phyloP scores from a whole-genome alignment of 2,113 vertebrate genomes.

The Neodon shergylaensis region DNA sequence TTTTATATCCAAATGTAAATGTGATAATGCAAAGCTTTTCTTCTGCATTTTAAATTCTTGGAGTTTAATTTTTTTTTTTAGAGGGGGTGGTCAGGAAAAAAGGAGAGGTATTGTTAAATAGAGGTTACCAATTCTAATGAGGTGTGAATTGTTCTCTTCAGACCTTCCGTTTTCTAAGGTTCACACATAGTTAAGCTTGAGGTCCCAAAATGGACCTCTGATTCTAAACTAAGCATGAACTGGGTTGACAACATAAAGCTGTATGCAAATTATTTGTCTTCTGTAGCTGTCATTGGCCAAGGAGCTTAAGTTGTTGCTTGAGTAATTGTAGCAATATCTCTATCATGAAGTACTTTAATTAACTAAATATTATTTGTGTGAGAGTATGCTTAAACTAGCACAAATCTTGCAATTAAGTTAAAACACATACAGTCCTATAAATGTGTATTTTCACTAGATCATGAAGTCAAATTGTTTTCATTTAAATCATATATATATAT shows the following conservation, averaged over 20 bases:
- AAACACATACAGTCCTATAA: neutral
- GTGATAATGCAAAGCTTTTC: neutral
- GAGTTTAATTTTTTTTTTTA: neutral
- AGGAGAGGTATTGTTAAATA: neutral
- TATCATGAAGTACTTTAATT: neutral
- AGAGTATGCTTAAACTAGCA: neutral
- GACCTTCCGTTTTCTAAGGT: neutral
- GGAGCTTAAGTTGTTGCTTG: neutral
- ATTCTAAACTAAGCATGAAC: constrained; percentile 18
- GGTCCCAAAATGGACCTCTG: neutral
- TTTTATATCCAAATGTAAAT: constrained; percentile 23
- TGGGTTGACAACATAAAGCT: neutral
- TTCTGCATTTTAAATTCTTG: neutral
- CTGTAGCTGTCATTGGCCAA: neutral
- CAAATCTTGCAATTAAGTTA: neutral
- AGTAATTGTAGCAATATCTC: neutral
- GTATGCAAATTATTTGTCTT: neutral
- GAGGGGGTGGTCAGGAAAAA: neutral
- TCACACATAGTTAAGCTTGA: neutral
- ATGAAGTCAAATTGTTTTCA: neutral
- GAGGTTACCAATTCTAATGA: neutral
- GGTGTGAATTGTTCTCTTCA: neutral
- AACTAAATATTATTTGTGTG: neutral
- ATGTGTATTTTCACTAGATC: constrained; percentile 5
- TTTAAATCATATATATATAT: neutral